A percentile compares a stretch with the other conserved stretches of the same genome.
Conservation (phyloP, 2,797 vertebrate species). For the Coluber constrictor region DNA sequence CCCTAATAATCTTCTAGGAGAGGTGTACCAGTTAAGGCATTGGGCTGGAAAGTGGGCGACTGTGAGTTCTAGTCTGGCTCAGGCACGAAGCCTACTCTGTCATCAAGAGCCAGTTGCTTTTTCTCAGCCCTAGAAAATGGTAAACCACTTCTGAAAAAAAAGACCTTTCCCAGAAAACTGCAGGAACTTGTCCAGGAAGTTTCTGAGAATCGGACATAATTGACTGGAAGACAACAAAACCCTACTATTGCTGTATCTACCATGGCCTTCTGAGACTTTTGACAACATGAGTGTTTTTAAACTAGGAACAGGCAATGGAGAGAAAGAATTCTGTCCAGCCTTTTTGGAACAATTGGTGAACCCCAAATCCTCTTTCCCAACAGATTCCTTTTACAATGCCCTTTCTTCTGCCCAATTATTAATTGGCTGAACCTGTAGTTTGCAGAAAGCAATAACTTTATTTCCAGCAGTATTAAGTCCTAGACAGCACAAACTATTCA, state of each 20-base stretch:
- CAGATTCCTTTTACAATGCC: neutral
- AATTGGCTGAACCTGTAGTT: slow-evolving; percentile 3
- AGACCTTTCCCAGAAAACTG: neutral
- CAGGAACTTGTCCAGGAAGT: neutral
- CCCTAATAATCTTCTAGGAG: neutral
- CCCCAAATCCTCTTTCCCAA: neutral
- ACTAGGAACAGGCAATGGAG: neutral
- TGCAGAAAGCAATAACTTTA: slow-evolving; percentile 13
- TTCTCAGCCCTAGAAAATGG: neutral
- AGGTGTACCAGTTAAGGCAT: neutral
- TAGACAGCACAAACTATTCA: neutral
- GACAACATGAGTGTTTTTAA: neutral
- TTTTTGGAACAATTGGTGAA: neutral
- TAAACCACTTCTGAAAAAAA: neutral
- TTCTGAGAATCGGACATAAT: neutral
- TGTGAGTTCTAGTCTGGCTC: neutral
- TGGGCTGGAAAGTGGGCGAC: neutral
- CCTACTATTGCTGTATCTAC: neutral
- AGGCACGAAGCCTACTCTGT: neutral
- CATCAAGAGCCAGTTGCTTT: neutral
- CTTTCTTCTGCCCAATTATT: neutral
- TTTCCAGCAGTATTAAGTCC: neutral
- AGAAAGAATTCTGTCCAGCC: neutral
- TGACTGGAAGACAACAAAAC: neutral
- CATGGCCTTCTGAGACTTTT: neutral